Percentiles rank a stretch among this genome's conserved stretches.
Evolutionary conservation across 1,140 invertebrate species (phyloP).

Genomic region (Teleopsis dalmanni): DNA sequence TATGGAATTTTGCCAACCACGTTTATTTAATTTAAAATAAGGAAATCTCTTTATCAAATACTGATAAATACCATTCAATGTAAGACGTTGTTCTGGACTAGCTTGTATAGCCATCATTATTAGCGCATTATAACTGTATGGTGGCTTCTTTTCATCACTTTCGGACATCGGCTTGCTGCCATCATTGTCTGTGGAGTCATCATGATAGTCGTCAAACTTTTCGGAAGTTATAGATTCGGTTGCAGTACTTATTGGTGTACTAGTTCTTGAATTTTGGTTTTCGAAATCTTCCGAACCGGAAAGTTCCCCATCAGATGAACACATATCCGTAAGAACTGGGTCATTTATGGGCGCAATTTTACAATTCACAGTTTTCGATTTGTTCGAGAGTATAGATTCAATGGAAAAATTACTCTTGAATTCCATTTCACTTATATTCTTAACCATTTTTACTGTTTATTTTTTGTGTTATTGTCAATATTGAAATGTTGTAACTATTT

Average conservation of each 20-base stretch:
- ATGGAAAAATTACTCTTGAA: constrained; percentile 62
- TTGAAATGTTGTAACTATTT: too few relatives aligned
- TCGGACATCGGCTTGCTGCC: constrained; percentile 21
- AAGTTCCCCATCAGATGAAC: constrained; percentile 30
- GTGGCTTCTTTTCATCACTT: constrained; percentile 69
- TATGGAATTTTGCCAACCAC: constrained; percentile 99
- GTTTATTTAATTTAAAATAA: constrained; percentile 95
- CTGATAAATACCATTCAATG: constrained; percentile 97
- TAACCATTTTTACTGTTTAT: constrained; percentile 13
- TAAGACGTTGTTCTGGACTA: constrained; percentile 87
- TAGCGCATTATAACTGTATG: constrained; percentile 96
- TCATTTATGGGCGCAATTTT: neutral
- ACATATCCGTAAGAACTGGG: constrained; percentile 24
- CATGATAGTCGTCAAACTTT: constrained; percentile 20
- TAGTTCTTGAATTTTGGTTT: constrained; percentile 33
- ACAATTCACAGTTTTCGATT: too few relatives aligned
- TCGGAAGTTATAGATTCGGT: constrained; percentile 27
- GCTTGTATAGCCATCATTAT: constrained; percentile 99
- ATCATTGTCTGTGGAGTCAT: constrained; percentile 24
- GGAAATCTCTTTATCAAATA: constrained; percentile 98
- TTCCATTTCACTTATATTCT: constrained; percentile 40
- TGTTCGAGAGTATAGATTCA: constrained; percentile 56
- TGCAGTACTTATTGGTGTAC: constrained; percentile 39
- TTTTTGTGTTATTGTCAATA: too few relatives aligned
- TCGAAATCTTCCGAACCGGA: constrained; percentile 37